Conservation (phyloP, 2,888 invertebrate genomes). For the Agrotis segetum region DNA sequence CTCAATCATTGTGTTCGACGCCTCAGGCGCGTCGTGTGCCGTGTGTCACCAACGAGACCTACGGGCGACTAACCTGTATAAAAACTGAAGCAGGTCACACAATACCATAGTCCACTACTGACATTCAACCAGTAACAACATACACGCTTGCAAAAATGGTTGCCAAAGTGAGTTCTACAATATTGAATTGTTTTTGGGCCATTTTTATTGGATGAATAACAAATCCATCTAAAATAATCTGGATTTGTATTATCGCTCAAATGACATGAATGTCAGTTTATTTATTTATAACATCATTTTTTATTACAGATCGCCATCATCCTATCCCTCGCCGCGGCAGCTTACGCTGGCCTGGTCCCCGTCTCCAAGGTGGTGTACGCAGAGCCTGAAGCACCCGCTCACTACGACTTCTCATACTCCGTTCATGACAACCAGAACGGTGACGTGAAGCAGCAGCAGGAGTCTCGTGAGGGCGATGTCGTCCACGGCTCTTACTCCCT, state of each 20-base stretch:
- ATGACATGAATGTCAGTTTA: background rate
- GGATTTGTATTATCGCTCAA: background rate
- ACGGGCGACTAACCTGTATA: slow-evolving; percentile 72
- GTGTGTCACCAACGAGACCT: slow-evolving; percentile 42
- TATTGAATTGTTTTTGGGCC: background rate
- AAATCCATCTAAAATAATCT: background rate
- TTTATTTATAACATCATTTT: background rate
- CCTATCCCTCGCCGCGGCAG: slow-evolving; percentile 77
- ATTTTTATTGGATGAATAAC: background rate
- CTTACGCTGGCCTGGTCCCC: slow-evolving; percentile 72
- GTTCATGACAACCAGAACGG: slow-evolving; percentile 77
- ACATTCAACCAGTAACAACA: slow-evolving; percentile 76
- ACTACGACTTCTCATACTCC: slow-evolving; percentile 56
- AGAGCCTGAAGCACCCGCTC: slow-evolving; percentile 81
- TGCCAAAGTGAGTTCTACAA: slow-evolving; percentile 76
- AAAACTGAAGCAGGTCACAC: slow-evolving; percentile 73
- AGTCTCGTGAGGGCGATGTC: slow-evolving; percentile 83
- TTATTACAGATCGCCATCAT: slow-evolving; percentile 76
- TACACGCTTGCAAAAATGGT: slow-evolving; percentile 71
- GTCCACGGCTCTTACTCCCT: slow-evolving; percentile 88
- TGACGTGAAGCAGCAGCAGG: slow-evolving; percentile 87
- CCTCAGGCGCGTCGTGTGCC: slow-evolving; percentile 43
- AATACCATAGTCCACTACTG: slow-evolving; percentile 76
- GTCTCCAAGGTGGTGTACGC: slow-evolving; percentile 80
- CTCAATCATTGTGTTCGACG: slow-evolving; percentile 47